Conservation (phyloP, 1,140 invertebrate species). For the Zaprionus nigranus region DNA sequence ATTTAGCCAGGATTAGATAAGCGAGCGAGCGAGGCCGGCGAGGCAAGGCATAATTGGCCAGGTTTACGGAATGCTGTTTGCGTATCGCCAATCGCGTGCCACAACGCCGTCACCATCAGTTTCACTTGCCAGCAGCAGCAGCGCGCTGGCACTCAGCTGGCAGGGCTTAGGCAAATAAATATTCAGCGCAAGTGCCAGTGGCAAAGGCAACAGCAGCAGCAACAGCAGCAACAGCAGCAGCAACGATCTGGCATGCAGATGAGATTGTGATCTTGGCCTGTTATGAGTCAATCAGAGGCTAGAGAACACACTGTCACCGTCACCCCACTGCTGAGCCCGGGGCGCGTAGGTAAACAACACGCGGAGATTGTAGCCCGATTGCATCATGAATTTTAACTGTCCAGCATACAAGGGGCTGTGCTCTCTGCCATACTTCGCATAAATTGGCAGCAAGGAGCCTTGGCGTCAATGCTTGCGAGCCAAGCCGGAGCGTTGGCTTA, state of each 20-base stretch:
- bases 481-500: slow-evolving; percentile 48
- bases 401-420: slow-evolving; percentile 49
- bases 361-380: slow-evolving; percentile 72
- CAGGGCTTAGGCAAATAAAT: slow-evolving; percentile 71
- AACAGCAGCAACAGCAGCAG: not conserved
- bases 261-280: slow-evolving; percentile 77
- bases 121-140: slow-evolving; percentile 44
- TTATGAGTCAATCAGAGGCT: slow-evolving; percentile 80
- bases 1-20: slow-evolving; percentile 48
- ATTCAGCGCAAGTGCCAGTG: slow-evolving; percentile 32
- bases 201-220: not conserved
- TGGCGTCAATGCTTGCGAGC: slow-evolving; percentile 34
- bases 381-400: slow-evolving; percentile 79
- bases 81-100: slow-evolving; percentile 67
- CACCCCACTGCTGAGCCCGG: slow-evolving; percentile 59
- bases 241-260: slow-evolving; percentile 62
- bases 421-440: slow-evolving; percentile 59
- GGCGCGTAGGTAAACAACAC: slow-evolving; percentile 69
- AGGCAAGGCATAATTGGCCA: slow-evolving; percentile 56
- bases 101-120: slow-evolving; percentile 66
- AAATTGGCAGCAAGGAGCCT: slow-evolving; percentile 66
- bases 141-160: slow-evolving; percentile 28
- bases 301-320: slow-evolving; percentile 74
- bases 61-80: slow-evolving; percentile 44
- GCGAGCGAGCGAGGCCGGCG: slow-evolving; percentile 20